Conservation (phyloP, 2,888 invertebrate genomes). For the Anorthoa munda region DNA sequence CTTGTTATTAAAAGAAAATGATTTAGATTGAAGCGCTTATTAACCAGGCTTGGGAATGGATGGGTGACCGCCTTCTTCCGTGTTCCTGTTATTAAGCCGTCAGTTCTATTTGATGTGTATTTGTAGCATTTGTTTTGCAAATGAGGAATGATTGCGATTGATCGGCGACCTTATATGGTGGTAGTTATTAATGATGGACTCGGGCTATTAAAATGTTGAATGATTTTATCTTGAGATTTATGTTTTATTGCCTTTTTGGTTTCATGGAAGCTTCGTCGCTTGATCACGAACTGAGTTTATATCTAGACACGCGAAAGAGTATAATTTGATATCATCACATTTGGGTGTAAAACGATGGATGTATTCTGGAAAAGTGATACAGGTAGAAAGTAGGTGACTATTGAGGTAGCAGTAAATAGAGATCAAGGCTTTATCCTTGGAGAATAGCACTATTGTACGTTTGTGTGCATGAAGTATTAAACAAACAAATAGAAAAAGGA, state of each 20-base stretch:
- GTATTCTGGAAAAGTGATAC: too few relatives aligned
- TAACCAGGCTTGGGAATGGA: slow-evolving; percentile 47
- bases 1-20: slow-evolving; percentile 59
- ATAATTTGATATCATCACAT: too few relatives aligned
- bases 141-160: slow-evolving; percentile 51
- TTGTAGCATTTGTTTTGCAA: slow-evolving; percentile 62
- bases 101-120: slow-evolving; percentile 59
- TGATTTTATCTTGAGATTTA: slow-evolving; percentile 42
- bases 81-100: slow-evolving; percentile 52
- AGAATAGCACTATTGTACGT: too few relatives aligned
- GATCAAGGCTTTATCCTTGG: too few relatives aligned
- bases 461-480: too few relatives aligned
- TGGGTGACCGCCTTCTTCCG: slow-evolving; percentile 36
- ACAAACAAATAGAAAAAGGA: too few relatives aligned
- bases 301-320: too few relatives aligned
- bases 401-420: too few relatives aligned
- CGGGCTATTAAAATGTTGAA: slow-evolving; percentile 8
- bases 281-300: neutral
- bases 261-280: neutral
- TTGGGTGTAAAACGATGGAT: too few relatives aligned
- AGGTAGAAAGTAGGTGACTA: too few relatives aligned
- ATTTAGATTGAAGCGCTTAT: slow-evolving; percentile 48
- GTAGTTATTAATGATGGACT: slow-evolving; percentile 11
- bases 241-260: slow-evolving; percentile 15
- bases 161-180: slow-evolving; percentile 40